Evolutionary conservation across 2,113 vertebrate species (phyloP).

Genomic region (Pipa parva): DNA sequence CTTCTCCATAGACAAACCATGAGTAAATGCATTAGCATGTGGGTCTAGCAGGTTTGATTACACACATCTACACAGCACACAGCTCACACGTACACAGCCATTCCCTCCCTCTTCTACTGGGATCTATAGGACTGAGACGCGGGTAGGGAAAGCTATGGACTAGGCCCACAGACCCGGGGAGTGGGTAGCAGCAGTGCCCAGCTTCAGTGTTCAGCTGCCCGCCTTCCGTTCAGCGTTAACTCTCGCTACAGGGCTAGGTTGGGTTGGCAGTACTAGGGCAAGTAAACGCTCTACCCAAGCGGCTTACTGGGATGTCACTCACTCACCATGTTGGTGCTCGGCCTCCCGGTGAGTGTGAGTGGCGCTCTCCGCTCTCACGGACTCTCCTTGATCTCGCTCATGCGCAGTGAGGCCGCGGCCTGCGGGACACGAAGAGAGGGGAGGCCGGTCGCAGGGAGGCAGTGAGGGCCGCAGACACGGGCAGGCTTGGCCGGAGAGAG

Average conservation of each 20-base stretch:
- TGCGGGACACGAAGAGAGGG: not conserved
- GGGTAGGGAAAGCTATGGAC: not conserved
- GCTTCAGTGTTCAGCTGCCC: not conserved
- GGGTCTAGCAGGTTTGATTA: too few species aligned
- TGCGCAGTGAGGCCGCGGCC: constrained; percentile 67
- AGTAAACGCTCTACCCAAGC: too few species aligned
- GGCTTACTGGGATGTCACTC: not conserved
- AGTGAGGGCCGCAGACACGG: not conserved
- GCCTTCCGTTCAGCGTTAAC: not conserved
- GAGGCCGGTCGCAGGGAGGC: not conserved
- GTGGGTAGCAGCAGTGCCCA: constrained; percentile 22
- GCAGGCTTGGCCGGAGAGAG: not conserved
- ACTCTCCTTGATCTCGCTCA: constrained; percentile 68
- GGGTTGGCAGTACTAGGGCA: not conserved
- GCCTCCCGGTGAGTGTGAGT: constrained; percentile 55
- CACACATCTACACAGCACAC: too few species aligned
- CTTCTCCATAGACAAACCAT: too few species aligned
- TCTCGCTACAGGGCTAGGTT: constrained; percentile 5
- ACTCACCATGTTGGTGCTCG: constrained; percentile 63
- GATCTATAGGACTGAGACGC: too few species aligned
- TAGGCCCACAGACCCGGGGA: constrained; percentile 39
- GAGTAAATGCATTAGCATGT: too few species aligned
- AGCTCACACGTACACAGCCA: too few species aligned
- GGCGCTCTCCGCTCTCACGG: constrained; percentile 62
- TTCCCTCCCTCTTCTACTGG: not conserved